Evolutionary conservation across 2,113 vertebrate genomes (phyloP).

Genomic region (Salvelinus namaycush): DNA sequence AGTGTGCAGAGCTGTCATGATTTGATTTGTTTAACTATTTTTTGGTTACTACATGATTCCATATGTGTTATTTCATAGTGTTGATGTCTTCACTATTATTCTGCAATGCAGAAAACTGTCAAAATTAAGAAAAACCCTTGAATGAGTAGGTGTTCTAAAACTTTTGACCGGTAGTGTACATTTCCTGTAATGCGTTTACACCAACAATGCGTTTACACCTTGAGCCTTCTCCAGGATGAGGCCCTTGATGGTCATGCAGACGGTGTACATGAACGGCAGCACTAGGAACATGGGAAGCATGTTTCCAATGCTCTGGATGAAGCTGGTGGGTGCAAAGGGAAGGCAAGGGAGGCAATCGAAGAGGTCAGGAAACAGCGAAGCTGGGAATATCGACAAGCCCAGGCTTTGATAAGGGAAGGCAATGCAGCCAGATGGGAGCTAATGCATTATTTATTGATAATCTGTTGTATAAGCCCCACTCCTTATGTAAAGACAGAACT

Average conservation of each 20-base stretch:
- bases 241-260: conserved; percentile 68
- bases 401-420: neutral
- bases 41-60: no score
- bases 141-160: no score
- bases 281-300: conserved; percentile 77
- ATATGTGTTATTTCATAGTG: no score
- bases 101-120: no score
- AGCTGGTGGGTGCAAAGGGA: conserved; percentile 66
- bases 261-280: conserved; percentile 66
- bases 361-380: conserved; percentile 28
- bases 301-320: conserved; percentile 58
- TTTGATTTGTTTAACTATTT: no score
- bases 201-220: conserved; percentile 20
- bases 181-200: neutral
- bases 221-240: conserved; percentile 69
- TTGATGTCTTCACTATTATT: no score
- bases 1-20: no score
- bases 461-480: neutral
- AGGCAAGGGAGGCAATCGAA: conserved; percentile 29
- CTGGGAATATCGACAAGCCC: neutral
- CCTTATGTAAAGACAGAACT: neutral
- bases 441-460: conserved; percentile 6
- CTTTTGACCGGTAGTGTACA: no score
- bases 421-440: neutral
- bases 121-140: no score